These are phyloP conservation scores for Phrynocephalus guinanensis DNA, from an alignment of 2,797 vertebrate genomes.

Conservation along the genomic window DNA sequence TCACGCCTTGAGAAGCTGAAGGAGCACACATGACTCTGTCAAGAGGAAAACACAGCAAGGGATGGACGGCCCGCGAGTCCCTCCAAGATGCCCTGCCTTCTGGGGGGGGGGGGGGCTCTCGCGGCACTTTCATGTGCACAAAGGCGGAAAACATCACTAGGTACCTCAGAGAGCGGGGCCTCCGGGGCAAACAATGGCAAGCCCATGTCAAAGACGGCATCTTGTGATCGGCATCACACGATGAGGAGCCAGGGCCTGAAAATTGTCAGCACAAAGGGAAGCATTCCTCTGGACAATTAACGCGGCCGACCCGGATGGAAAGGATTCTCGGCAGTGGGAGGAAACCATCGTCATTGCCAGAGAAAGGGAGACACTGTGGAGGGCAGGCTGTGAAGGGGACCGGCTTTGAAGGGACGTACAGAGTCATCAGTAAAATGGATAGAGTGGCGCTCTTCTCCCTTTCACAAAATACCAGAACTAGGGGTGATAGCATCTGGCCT, in stretches of 20 bases:
- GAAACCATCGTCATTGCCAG: background rate
- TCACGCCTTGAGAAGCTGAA: background rate
- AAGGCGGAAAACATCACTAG: background rate
- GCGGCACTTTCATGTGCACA: background rate
- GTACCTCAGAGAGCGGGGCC: background rate
- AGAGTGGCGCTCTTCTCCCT: too few relatives aligned
- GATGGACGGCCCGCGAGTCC: background rate
- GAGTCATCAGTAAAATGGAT: too few relatives aligned
- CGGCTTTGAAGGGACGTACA: too few relatives aligned
- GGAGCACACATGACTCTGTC: background rate
- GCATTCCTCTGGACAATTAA: background rate
- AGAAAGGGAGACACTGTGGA: too few relatives aligned
- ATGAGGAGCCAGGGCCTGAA: background rate
- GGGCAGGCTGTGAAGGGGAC: background rate
- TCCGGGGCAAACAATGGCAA: background rate
- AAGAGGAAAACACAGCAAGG: background rate
- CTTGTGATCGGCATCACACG: conserved; percentile 14
- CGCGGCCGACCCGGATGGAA: background rate
- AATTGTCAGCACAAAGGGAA: too few relatives aligned
- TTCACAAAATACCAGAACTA: too few relatives aligned
- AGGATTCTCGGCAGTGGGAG: background rate
- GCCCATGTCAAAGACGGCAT: background rate
- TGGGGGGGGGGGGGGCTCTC: too few relatives aligned
- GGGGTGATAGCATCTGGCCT: too few relatives aligned
- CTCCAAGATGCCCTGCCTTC: background rate